Evolutionary conservation across 2,113 vertebrate genomes (phyloP).

Genomic region (Aphyosemion australe): DNA sequence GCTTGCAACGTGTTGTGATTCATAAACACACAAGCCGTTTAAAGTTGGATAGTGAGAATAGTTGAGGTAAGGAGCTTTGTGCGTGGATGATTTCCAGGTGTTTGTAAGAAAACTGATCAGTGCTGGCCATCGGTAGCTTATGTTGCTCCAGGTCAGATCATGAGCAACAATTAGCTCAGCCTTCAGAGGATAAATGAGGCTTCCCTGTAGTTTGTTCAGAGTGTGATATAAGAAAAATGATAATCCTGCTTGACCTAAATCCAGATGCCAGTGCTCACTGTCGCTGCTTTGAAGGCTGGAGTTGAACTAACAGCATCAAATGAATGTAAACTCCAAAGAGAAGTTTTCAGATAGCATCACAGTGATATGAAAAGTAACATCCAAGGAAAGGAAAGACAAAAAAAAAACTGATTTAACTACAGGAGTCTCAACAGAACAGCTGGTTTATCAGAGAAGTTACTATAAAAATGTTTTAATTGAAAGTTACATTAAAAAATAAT

Average conservation of each 20-base stretch:
- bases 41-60: background rate
- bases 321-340: too few relatives aligned
- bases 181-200: constrained; percentile 1
- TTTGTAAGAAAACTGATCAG: background rate
- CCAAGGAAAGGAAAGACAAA: too few relatives aligned
- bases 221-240: constrained; percentile 6
- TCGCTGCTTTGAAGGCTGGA: background rate
- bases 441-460: too few relatives aligned
- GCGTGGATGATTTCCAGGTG: background rate
- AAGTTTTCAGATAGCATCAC: too few relatives aligned
- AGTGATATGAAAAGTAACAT: too few relatives aligned
- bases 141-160: background rate
- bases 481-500: too few relatives aligned
- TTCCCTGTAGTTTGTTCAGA: background rate
- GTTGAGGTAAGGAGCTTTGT: background rate
- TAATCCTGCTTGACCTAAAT: constrained; percentile 13
- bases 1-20: constrained; percentile 75
- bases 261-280: background rate
- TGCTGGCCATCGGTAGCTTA: too few relatives aligned
- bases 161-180: constrained; percentile 21
- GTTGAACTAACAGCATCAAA: too few relatives aligned
- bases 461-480: too few relatives aligned
- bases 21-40: constrained; percentile 27
- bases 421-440: too few relatives aligned
- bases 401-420: too few relatives aligned